Evolutionary conservation across 1,140 invertebrate species (phyloP), one percentile per base, ranked within the genome.

Genomic region (Tetranychus urticae): DNA sequence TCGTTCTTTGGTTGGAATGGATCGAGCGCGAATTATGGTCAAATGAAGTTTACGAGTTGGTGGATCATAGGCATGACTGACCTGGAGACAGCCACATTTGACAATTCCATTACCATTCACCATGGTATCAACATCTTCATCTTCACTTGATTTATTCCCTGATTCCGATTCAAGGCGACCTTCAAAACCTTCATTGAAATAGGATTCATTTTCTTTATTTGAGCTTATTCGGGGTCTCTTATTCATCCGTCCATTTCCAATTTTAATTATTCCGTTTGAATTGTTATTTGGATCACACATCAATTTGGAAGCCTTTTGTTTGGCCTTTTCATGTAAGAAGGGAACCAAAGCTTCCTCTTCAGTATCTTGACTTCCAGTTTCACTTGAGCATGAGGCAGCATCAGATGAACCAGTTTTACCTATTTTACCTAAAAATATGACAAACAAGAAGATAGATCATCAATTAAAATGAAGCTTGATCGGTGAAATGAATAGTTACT

Each of bases 41-140:
- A 83, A 82, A 34, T 84, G 87, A 84, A 94, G 88, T 71, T 85
- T 88, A 23, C 83, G 78, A 72, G 87, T 84, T 5, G 85, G 82
- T 4, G 85, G 82, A 69, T 92, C 86, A 70, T 91, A 93, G 13
- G 85, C 75, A 68, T 93, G 81, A 12, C 86, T 86, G 37, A 90
- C 81, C 71, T 92, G 87, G 57, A 94, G 73, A n/a, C 14, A 34
- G 10, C 55, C 55, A 56, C 23, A 42, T 42, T 42, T 42, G 10
- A 42, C 39, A 10, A 10, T 6, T 6, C 10, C 39, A 42, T 42
- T 42, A 10, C 39, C 39, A 42, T 42, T 42, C 10, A 42, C 10
- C 39, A 42, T 42, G 5, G 10, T 10, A 42, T 42, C 5, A 42
- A 6, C 39, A 10, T 42, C 10, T 6, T 42, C 14, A 33, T 52